Evolutionary conservation across 2,113 vertebrate genomes (phyloP), one percentile per base, ranked within the genome.

Genomic region (Cyprinodon brontotheroides): DNA sequence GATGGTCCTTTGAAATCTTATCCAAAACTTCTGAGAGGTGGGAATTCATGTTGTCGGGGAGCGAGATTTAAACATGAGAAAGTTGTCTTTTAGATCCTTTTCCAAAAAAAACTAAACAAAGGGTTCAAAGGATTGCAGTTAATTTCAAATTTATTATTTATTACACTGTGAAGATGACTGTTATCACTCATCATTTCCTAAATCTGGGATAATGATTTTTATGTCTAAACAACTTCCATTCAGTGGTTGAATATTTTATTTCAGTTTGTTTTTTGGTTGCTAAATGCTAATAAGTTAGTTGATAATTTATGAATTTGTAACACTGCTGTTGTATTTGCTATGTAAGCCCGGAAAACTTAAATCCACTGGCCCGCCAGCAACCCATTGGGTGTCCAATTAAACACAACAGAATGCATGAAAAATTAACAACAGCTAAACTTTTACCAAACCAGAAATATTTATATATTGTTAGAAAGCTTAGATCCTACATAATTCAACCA

Each of bases 1-100:
- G 71, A 78, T 53, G 39, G 41, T 69, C 20, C 38, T 50, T 77
- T 73, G 69, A 77, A 79, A 85, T 77, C 57, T 10, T 9, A 0
- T 62, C 72, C 83, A 83, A 38, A 38, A 57, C 59, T 40, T 66
- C 14, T 59, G 68, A 39, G 1, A 60, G 50, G 50, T 78, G 43
- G 73, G 48, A 75, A 71, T 22, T 70, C 37, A 74, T 68, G 15
- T 36, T 77, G 60, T 71, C 65, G 17, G 48, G 39, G 22, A 57
- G 36, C 17, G 12, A 59, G 40, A 61, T 71, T 62, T 63, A 0
- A 4, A 50, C 43, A 38, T 62, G 41, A 10, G 4, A 73, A 5
- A 13, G 75, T 29, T 29, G 37, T 39, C 45, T 68, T 74, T 74
- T 8, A 47, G 70, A 71, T 50, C 10, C 5, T 15, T 36, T 67